Percentiles rank a stretch among this genome's conserved stretches.
phyloP scores from a whole-genome alignment of 2,113 vertebrate species.

The Hydrochoerus hydrochaeris region DNA sequence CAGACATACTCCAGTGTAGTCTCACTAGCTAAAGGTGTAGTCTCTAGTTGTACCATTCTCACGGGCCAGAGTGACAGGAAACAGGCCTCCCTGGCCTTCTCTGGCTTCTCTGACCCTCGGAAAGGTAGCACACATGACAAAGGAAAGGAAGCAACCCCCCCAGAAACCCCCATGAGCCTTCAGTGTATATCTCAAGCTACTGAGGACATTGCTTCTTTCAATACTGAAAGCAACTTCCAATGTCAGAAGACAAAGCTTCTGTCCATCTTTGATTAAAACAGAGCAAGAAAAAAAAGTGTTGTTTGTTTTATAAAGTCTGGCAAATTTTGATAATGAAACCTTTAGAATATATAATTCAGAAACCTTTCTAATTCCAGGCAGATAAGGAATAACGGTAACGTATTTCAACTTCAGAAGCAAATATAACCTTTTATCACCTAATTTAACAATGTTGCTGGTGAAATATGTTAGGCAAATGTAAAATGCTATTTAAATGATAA shows the following conservation, averaged over 20 bases:
- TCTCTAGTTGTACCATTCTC: not conserved
- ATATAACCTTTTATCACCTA: constrained; percentile 86
- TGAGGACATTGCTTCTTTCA: not conserved
- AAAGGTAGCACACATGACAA: not conserved
- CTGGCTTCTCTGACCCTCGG: not conserved
- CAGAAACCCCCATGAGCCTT: not conserved
- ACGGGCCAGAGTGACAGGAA: not conserved
- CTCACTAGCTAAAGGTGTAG: not conserved
- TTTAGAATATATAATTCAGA: constrained; percentile 76
- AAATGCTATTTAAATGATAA: constrained; percentile 84
- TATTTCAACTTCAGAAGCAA: constrained; percentile 85
- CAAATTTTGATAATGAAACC: constrained; percentile 85
- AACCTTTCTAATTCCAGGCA: constrained; percentile 81
- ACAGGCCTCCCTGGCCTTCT: not conserved
- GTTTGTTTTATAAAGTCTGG: constrained; percentile 83
- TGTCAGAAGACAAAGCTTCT: constrained; percentile 66
- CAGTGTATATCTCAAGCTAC: not conserved
- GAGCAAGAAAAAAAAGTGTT: constrained; percentile 65
- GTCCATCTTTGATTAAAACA: constrained; percentile 77
- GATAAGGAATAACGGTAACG: constrained; percentile 84
- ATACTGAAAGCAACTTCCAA: constrained; percentile 46
- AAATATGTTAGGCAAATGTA: constrained; percentile 80
- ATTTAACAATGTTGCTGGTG: constrained; percentile 79
- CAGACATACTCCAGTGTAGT: not conserved
- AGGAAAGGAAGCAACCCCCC: not conserved